Base-by-base conservation (phyloP, 92 coral and sea anemone species). In the Virgularia gustaviana region DNA sequence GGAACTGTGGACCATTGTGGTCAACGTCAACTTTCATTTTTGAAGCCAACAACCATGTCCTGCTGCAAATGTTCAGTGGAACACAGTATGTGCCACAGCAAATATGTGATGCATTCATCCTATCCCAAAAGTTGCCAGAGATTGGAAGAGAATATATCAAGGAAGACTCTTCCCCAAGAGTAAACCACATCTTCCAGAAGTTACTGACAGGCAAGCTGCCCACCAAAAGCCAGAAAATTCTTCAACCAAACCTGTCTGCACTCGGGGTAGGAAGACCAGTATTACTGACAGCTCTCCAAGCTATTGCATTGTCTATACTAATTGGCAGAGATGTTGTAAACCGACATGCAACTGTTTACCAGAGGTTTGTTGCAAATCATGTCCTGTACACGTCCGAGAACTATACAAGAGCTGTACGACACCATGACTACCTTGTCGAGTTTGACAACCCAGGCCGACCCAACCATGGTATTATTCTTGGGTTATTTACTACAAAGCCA, bases 321-420 rank as follows among this genome's bases (percentile, higher is more conserved):
- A 42, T 66, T 66, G 73, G 9, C 57, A 66, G 41, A 25, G 73
- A 66, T 18, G 57, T 66, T 66, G 2, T 45, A 2, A 66, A 66
- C 15, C 57, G 73, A 12, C 47, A 56, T 10, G 73, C 42, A 18
- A 45, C 73, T 15, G n/a, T n/a, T n/a, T 66, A 44, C 45, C 28
- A 44, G 25, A 44, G 73, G 33, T 66, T 66, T 45, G 32, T 66
- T 66, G 73, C 32, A n/a, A 66, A 66, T 29, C 18, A 43, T 18
- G 57, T 42, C 25, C 57, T 66, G 57, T 66, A 66, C 27, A 66
- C 73, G 10, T 20, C 73, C 23, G 16, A 45, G 41, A 66, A 36
- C 73, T 66, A 66, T 19, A 27, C 38, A 23, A 43, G 57, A 64
- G 39, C 54, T 15, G 18, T 10, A 22, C 19, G 58, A 36, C 73